Evolutionary conservation across 2,888 invertebrate species (phyloP).

Genomic region (Drosophila testacea): DNA sequence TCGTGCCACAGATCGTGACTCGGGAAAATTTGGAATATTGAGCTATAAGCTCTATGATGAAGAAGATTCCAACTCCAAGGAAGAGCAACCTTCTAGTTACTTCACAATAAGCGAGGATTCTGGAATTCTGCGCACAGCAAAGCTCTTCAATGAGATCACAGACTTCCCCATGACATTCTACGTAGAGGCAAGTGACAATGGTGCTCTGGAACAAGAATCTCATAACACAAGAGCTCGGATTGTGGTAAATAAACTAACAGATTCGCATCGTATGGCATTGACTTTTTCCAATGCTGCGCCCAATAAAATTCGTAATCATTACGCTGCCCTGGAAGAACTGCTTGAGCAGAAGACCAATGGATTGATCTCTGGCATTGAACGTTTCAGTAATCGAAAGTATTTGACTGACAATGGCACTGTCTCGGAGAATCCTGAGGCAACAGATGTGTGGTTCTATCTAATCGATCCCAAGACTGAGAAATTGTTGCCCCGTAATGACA

Average conservation of each 20-base stretch:
- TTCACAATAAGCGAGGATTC: slow-evolving; percentile 91
- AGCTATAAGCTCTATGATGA: slow-evolving; percentile 87
- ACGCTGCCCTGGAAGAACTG: slow-evolving; percentile 86
- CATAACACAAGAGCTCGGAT: slow-evolving; percentile 83
- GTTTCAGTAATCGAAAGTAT: slow-evolving; percentile 91
- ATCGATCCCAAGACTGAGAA: slow-evolving; percentile 92
- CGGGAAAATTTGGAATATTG: slow-evolving; percentile 92
- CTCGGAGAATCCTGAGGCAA: slow-evolving; percentile 89
- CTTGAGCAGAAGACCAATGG: slow-evolving; percentile 87
- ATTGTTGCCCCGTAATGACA: slow-evolving; percentile 90
- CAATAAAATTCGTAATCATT: slow-evolving; percentile 88
- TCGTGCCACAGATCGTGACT: slow-evolving; percentile 94
- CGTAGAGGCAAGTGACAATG: slow-evolving; percentile 87
- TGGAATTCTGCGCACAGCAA: slow-evolving; percentile 91
- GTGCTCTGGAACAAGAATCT: slow-evolving; percentile 86
- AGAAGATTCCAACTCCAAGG: slow-evolving; percentile 79
- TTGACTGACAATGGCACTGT: slow-evolving; percentile 91
- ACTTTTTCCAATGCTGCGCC: slow-evolving; percentile 91
- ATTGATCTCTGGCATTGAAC: slow-evolving; percentile 92
- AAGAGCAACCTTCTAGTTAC: slow-evolving; percentile 86
- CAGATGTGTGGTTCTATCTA: slow-evolving; percentile 95
- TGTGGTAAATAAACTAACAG: slow-evolving; percentile 90
- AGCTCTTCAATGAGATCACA: slow-evolving; percentile 89
- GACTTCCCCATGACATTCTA: slow-evolving; percentile 91
- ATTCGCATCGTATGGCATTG: slow-evolving; percentile 91